Evolutionary conservation across 2,113 vertebrate genomes (phyloP).

Genomic region (Brachyhypopomus occidentalis): DNA sequence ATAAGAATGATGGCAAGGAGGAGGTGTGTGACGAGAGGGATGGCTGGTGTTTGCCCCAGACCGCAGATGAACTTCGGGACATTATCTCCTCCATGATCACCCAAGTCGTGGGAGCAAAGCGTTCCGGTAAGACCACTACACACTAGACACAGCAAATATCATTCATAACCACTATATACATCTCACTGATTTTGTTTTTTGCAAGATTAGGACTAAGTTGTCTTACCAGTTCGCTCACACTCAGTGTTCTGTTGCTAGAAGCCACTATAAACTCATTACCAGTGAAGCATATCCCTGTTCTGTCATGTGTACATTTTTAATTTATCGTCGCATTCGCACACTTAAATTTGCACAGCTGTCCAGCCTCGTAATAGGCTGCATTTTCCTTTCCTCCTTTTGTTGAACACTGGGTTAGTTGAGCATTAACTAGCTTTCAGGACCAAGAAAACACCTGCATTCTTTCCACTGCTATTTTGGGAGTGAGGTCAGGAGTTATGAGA

Average conservation of each 20-base stretch:
- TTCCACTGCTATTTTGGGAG: conserved; percentile 3
- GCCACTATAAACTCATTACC: background rate
- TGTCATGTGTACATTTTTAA: too few species aligned
- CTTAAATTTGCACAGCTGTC: too few species aligned
- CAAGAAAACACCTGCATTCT: conserved; percentile 13
- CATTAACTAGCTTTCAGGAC: background rate
- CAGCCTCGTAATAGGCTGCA: too few species aligned
- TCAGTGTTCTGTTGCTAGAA: background rate
- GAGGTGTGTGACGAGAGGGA: conserved; percentile 84
- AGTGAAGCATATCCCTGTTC: too few species aligned
- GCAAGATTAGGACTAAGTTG: background rate
- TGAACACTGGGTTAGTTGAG: background rate
- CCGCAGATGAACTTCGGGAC: conserved; percentile 86
- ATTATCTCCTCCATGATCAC: conserved; percentile 89
- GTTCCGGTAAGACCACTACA: conserved; percentile 72
- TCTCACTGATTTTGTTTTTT: background rate
- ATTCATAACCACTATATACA: background rate
- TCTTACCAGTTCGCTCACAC: background rate
- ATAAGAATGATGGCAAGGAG: conserved; percentile 77
- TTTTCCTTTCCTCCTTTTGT: background rate
- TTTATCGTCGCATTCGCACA: too few species aligned
- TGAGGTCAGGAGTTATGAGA: background rate
- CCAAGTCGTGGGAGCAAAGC: conserved; percentile 79
- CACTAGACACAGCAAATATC: background rate
- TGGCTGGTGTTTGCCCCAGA: conserved; percentile 91